These are phyloP conservation scores for Theristicus caerulescens DNA, from an alignment of 2,113 vertebrate genomes.

Conservation along the genomic window DNA sequence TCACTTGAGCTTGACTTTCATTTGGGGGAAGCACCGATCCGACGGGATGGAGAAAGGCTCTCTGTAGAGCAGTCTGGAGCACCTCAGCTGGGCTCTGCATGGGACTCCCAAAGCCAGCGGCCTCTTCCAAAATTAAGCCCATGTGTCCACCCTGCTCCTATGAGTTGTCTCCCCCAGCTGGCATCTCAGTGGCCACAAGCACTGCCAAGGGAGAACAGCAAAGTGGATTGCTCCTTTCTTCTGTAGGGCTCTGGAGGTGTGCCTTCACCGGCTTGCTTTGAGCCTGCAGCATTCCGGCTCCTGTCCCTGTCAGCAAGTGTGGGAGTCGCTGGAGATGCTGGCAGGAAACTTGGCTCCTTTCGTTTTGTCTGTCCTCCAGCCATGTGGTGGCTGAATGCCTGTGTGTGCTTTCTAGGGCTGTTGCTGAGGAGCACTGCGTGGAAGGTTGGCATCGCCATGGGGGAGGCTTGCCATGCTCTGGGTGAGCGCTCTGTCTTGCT, in stretches of 20 bases:
- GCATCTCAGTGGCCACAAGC: not conserved
- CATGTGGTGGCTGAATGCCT: not conserved
- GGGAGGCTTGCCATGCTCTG: not conserved
- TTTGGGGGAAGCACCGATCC: not conserved
- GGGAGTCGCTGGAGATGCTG: not conserved
- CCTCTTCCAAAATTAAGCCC: not conserved
- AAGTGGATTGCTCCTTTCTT: not conserved
- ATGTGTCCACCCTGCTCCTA: not conserved
- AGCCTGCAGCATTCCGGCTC: not conserved
- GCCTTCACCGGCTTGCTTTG: rapidly evolving
- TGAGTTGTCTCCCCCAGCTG: not conserved
- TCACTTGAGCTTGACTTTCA: not conserved
- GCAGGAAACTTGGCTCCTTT: not conserved
- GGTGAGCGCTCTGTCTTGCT: not conserved
- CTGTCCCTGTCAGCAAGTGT: not conserved
- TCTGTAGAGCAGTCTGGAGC: not conserved
- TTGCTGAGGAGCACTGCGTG: not conserved
- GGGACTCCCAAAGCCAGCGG: not conserved
- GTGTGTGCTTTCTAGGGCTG: not conserved
- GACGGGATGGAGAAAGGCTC: not conserved
- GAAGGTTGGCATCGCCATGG: not conserved
- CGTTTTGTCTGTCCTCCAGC: not conserved
- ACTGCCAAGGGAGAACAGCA: not conserved
- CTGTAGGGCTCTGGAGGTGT: not conserved
- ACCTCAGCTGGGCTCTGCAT: not conserved